These are phyloP conservation scores for Oithona nana DNA, from an alignment of 2,888 invertebrate genomes.

Conservation along the genomic window DNA sequence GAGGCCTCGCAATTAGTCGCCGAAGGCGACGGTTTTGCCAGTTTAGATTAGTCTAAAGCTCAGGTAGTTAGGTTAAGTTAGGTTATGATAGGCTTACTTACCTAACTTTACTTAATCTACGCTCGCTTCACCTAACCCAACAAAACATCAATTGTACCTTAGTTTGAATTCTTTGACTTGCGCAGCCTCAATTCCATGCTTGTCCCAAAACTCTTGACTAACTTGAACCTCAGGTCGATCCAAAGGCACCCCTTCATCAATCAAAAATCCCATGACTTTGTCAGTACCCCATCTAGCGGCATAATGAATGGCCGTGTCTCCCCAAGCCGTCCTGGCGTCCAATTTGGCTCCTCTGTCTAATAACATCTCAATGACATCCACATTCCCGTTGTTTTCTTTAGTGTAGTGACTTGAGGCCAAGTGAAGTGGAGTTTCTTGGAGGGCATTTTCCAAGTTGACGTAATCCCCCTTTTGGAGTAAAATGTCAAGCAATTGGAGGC, in stretches of 20 bases:
- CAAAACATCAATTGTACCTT: too few species aligned
- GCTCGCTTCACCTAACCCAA: too few species aligned
- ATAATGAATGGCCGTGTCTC: slow-evolving; percentile 12
- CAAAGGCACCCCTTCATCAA: neutral
- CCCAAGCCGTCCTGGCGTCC: slow-evolving; percentile 9
- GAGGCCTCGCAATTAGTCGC: too few species aligned
- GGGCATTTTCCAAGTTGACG: neutral
- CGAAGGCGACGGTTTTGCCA: too few species aligned
- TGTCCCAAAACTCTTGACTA: too few species aligned
- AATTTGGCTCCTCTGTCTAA: neutral
- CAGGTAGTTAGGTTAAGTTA: too few species aligned
- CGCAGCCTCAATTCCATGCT: too few species aligned
- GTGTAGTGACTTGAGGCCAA: neutral
- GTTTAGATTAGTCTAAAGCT: too few species aligned
- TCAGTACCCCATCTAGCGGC: neutral
- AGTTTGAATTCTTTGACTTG: too few species aligned
- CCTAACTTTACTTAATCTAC: too few species aligned
- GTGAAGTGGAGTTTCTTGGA: slow-evolving; percentile 7
- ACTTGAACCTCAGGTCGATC: too few species aligned
- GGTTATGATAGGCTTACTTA: too few species aligned
- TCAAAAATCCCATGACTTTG: neutral
- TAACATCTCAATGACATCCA: neutral
- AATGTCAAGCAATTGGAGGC: neutral
- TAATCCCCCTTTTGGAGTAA: neutral
- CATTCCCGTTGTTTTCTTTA: neutral